Evolutionary conservation across 2,113 vertebrate genomes (phyloP).

Genomic region (Panthera leo): DNA sequence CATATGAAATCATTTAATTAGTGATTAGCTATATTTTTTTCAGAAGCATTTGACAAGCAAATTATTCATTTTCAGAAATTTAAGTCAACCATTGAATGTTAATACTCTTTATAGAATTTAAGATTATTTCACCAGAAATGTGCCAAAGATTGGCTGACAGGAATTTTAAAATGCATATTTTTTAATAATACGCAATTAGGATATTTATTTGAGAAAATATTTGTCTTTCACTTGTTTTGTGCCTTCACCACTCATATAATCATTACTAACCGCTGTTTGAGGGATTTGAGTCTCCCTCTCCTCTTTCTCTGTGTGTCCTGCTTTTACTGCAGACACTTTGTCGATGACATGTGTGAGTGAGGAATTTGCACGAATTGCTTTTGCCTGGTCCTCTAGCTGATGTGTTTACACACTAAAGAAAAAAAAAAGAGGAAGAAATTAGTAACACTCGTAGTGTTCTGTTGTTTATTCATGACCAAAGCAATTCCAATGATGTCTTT

Average conservation of each 20-base stretch:
- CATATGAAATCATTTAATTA: constrained; percentile 24
- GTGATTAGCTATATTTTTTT: not conserved
- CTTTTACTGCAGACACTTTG: not conserved
- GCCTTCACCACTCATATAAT: not conserved
- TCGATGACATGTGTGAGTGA: not conserved
- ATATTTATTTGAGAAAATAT: not conserved
- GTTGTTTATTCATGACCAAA: not conserved
- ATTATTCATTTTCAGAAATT: not conserved
- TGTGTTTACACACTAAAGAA: not conserved
- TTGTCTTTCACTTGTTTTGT: not conserved
- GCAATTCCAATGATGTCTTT: not conserved
- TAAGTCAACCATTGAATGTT: not conserved
- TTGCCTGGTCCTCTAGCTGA: not conserved
- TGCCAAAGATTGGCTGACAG: not conserved
- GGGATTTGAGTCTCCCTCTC: not conserved
- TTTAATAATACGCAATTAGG: not conserved
- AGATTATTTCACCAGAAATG: not conserved
- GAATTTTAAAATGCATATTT: not conserved
- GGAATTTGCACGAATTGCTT: not conserved
- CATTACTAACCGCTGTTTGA: not conserved
- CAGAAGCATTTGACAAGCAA: not conserved
- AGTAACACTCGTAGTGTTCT: not conserved
- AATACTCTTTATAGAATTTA: not conserved
- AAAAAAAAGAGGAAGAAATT: not conserved
- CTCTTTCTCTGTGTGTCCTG: not conserved